phyloP scores from a whole-genome alignment of 35 echinoderm and acorn worm genomes.

The Holothuria glaberrima region DNA sequence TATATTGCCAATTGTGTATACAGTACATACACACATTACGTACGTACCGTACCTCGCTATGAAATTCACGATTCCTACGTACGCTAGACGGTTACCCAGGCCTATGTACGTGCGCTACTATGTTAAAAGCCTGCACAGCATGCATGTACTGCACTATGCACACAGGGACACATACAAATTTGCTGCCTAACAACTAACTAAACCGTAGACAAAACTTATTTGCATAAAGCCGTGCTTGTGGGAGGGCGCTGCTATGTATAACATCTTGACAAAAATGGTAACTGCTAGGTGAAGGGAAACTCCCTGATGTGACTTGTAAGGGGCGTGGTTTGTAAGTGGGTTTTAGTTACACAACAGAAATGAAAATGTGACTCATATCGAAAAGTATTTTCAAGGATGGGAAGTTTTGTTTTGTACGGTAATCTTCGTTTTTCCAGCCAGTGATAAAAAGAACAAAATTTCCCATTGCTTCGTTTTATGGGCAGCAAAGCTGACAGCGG shows the following conservation, averaged over 20 bases:
- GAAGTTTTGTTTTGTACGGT: no score
- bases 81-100: neutral
- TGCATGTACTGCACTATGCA: neutral
- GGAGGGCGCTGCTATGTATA: neutral
- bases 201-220: slow-evolving; percentile 37
- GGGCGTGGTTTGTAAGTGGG: slow-evolving; percentile 17
- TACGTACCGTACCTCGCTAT: neutral
- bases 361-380: no score
- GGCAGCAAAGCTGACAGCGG: no score
- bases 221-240: slow-evolving; percentile 22
- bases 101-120: neutral
- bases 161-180: slow-evolving; percentile 13
- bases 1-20: no score
- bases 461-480: no score
- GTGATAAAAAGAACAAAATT: no score
- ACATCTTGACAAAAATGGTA: slow-evolving; percentile 8
- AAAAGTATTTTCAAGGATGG: no score
- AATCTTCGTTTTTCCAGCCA: no score
- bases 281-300: slow-evolving; percentile 16
- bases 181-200: slow-evolving; percentile 29
- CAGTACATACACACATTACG: neutral
- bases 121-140: neutral
- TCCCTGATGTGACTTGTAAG: neutral
- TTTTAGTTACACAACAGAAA: no score
- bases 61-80: neutral